Evolutionary conservation across 2,888 invertebrate genomes (phyloP).

Genomic region (Synergus umbraculus): DNA sequence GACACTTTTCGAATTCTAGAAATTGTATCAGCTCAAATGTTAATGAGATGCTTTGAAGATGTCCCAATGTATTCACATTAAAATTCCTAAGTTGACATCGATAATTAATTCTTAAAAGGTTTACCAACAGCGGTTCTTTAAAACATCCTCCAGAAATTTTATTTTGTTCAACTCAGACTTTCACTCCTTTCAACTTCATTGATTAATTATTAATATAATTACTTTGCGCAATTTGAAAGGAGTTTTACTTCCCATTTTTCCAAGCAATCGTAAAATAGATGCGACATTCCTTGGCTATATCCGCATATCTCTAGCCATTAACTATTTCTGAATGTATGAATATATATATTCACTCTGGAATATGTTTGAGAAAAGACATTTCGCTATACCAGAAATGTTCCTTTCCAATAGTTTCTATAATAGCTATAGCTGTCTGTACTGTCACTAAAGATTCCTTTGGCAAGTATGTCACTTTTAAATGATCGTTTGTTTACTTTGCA

Average conservation of each 20-base stretch:
- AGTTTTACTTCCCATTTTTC: neutral
- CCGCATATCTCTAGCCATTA: constrained; percentile 27
- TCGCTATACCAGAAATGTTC: constrained; percentile 27
- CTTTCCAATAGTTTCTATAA: constrained; percentile 36
- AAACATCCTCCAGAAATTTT: neutral
- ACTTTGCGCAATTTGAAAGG: neutral
- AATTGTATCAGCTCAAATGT: neutral
- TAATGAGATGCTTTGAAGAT: neutral
- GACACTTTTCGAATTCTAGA: neutral
- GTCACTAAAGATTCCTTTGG: constrained; percentile 19
- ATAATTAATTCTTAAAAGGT: neutral
- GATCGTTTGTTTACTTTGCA: constrained; percentile 41
- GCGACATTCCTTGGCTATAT: neutral
- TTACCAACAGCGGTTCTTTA: neutral
- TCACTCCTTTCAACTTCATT: neutral
- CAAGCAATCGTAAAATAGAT: neutral
- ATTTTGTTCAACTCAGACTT: no score
- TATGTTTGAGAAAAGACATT: constrained; percentile 17
- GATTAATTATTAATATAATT: neutral
- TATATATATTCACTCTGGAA: constrained; percentile 33
- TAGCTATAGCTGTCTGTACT: constrained; percentile 11
- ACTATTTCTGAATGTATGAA: constrained; percentile 19
- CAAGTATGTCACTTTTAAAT: constrained; percentile 34
- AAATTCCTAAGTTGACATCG: neutral
- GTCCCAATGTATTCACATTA: neutral